Evolutionary conservation across 2,888 invertebrate species (phyloP), one percentile per base, ranked within the genome.

Genomic region (Colletes collaris): DNA sequence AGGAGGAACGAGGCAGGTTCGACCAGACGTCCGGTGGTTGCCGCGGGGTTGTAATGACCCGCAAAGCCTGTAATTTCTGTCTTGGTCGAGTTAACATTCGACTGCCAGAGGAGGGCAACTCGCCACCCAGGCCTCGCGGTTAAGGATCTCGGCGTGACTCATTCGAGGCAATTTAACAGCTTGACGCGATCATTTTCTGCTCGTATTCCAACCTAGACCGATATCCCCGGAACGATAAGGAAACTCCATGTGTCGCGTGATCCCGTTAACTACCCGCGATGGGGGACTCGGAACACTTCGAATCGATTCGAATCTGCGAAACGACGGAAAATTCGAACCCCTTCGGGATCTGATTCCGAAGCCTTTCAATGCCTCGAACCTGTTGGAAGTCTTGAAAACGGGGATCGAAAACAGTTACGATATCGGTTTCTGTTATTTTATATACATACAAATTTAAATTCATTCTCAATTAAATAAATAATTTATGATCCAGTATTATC

Each of bases 51-150:
- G 83, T 77, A 83, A 84, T 83, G 73, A 70, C 66, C 74, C 76
- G 7, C 62, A 62, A 66, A 80, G 84, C 76, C 84, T 84, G 72
- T 79, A 83, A 84, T 84, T 84, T 84, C 46, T 73, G 84, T 81
- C 83, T 74, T 75, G 74, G 73, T 81, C 83, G 81, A 84, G 84
- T 84, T 83, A 83, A 81, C 79, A 70, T 84, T 83, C 82, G 82
- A 80, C 82, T 56, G 67, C 59, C 50, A 66, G 68, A 63, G 63
- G 76, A 80, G 74, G 60, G 49, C 49, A 67, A 77, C 56, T 73
- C 67, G 70, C 80, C 69, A 81, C 81, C 75, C 74, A 76, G 35
- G 44, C 59, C 56, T 49, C 65, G 16, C n/a, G 53, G 5, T 52
- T 53, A 16, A 50, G 46, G 52, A 40, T 60, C 60, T 55, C 49